phyloP scores from a whole-genome alignment of 2,888 invertebrate species.

The Campoplex capitator region DNA sequence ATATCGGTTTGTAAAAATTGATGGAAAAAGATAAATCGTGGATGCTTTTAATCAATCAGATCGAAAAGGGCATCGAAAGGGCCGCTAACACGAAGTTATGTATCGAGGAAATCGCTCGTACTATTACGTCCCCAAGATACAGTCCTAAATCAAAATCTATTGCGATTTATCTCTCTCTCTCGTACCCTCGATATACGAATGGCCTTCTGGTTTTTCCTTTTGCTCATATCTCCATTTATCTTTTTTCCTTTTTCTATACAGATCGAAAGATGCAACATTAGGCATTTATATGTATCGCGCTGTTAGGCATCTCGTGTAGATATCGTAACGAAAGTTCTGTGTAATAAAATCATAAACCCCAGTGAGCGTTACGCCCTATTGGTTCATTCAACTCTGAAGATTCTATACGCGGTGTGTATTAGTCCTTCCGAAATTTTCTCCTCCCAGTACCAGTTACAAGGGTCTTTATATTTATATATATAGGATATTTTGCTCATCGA shows the following conservation, averaged over 20 bases:
- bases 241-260: slow-evolving; percentile 4
- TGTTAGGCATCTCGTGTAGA: slow-evolving; percentile 31
- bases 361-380: slow-evolving; percentile 61
- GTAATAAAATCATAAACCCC: slow-evolving; percentile 69
- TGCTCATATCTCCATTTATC: slow-evolving; percentile 1
- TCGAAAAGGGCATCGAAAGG: slow-evolving; percentile 24
- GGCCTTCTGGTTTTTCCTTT: slow-evolving; percentile 30
- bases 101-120: slow-evolving; percentile 80
- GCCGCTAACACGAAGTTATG: slow-evolving; percentile 19
- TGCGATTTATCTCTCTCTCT: slow-evolving; percentile 46
- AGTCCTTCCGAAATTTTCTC: slow-evolving; percentile 22
- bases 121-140: slow-evolving; percentile 75
- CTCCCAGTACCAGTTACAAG: slow-evolving; percentile 42
- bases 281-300: slow-evolving; percentile 29
- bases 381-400: slow-evolving; percentile 33
- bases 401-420: slow-evolving; percentile 13
- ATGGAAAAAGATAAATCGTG: slow-evolving; percentile 9
- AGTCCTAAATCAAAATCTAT: slow-evolving; percentile 75
- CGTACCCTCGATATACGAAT: slow-evolving; percentile 20
- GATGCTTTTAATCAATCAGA: slow-evolving; percentile 47
- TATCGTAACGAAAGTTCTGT: slow-evolving; percentile 48
- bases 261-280: slow-evolving; percentile 38
- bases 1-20: neutral
- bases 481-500: neutral
- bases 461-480: slow-evolving; percentile 30